Percentiles rank a stretch among this genome's conserved stretches.
Evolutionary conservation across 2,888 invertebrate species (phyloP).

Genomic region (Notodonta ziczac): DNA sequence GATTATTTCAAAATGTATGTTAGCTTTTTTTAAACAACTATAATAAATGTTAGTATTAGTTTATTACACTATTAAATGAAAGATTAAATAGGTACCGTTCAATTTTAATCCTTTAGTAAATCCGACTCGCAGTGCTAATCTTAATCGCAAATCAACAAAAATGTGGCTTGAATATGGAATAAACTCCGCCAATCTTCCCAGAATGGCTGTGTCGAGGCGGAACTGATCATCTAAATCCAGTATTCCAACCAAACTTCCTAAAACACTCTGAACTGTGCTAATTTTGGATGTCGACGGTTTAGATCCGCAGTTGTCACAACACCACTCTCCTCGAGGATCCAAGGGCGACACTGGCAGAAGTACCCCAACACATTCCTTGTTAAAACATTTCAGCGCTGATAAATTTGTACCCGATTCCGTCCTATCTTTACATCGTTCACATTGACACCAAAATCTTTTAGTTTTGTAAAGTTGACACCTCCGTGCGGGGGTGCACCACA

Average conservation of each 20-base stretch:
- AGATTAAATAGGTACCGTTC: conserved; percentile 52
- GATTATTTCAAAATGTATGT: too few relatives aligned
- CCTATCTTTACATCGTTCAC: conserved; percentile 86
- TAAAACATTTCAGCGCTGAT: conserved; percentile 81
- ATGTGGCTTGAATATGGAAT: conserved; percentile 70
- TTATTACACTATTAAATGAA: too few relatives aligned
- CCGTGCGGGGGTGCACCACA: conserved; percentile 87
- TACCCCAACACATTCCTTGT: conserved; percentile 77
- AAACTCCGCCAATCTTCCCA: conserved; percentile 63
- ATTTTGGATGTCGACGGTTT: conserved; percentile 71
- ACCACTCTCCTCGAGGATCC: conserved; percentile 77
- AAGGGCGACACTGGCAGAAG: conserved; percentile 82
- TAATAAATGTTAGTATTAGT: too few relatives aligned
- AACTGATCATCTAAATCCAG: conserved; percentile 74
- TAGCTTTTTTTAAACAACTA: too few relatives aligned
- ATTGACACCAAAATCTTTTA: conserved; percentile 87
- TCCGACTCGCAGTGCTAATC: conserved; percentile 64
- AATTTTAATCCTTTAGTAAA: conserved; percentile 52
- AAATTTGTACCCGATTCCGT: conserved; percentile 85
- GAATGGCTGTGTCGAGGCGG: conserved; percentile 64
- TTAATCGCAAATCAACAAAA: conserved; percentile 67
- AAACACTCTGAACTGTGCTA: conserved; percentile 66
- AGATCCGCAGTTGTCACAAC: conserved; percentile 80
- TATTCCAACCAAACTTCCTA: conserved; percentile 83
- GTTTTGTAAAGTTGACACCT: conserved; percentile 85